phyloP scores from a whole-genome alignment of 2,888 invertebrate species.

The Orthonevra nobilis region DNA sequence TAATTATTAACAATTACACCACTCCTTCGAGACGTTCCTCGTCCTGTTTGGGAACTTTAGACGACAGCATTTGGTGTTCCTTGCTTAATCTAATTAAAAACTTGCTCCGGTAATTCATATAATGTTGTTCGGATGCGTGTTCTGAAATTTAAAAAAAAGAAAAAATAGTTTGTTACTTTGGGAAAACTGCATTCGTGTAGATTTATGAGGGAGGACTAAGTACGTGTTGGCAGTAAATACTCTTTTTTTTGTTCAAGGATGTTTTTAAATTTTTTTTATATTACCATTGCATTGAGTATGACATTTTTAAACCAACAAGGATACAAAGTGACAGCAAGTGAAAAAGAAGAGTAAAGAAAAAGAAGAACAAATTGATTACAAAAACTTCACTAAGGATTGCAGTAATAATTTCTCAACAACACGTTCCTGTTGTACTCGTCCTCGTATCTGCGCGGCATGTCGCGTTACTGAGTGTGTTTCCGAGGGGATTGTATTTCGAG shows the following conservation, averaged over 20 bases:
- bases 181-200: background rate
- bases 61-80: background rate
- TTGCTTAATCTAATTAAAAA: background rate
- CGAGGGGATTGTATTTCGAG: slow-evolving; percentile 20
- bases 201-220: slow-evolving; percentile 3
- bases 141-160: slow-evolving; percentile 17
- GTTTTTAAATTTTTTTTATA: too few species aligned
- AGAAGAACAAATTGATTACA: slow-evolving; percentile 34
- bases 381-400: slow-evolving; percentile 46
- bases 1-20: slow-evolving; percentile 35
- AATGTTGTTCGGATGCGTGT: background rate
- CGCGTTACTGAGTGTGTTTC: background rate
- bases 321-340: slow-evolving; percentile 1
- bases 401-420: slow-evolving; percentile 53
- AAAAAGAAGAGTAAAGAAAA: background rate
- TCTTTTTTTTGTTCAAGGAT: slow-evolving; percentile 16
- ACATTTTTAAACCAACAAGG: slow-evolving; percentile 15
- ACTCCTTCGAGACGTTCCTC: slow-evolving; percentile 6
- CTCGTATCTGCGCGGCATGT: too few species aligned
- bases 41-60: too few species aligned
- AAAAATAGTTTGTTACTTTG: background rate
- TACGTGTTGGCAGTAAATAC: slow-evolving; percentile 31
- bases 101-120: background rate
- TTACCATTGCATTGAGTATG: background rate
- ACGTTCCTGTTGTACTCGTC: slow-evolving; percentile 11